Evolutionary conservation across 2,113 vertebrate genomes (phyloP), one percentile per base, ranked within the genome.

Genomic region (Delphinus delphis): DNA sequence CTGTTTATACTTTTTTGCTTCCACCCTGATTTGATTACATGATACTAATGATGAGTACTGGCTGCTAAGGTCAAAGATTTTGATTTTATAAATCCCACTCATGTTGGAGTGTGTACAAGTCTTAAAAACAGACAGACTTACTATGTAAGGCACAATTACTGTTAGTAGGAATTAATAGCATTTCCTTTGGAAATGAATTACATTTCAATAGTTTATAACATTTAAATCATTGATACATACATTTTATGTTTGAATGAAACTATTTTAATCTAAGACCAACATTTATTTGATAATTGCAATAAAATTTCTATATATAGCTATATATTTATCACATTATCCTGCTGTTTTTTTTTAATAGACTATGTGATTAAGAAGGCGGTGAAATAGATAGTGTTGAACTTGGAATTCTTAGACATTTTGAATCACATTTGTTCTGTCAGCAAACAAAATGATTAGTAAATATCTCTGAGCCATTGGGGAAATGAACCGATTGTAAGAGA

Each of bases 111-210:
- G 1, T 77, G 21, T 58, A 79, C 88, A 94, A 81, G 6, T 23
- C 17, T 87, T 60, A 33, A 76, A 97, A 93, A 41, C 86, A 92
- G 31, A 83, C 11, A 58, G 18, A 83, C 50, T 50, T 50, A 50
- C 1, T 33, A 28, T 76, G 0, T 62, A 65, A 90, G 23, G 63
- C 36, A 90, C 5, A 82, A 20, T 81, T 82, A 31, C 2, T 70
- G 12, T 63, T 76, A 76, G 58, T 50, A 76, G 6, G 2, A 55
- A 9, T 67, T 36, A 76, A 76, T 36, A 60, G 6, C 31, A 92
- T 89, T 94, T 97, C 6, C 9, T 76, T 36, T 88, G 20, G 70
- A 88, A 93, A 80, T 80, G 7, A 89, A 80, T 63, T 86, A 36
- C 38, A 58, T 85, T 83, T 84, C 10, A 90, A 44, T 89, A 53